phyloP scores from a whole-genome alignment of 2,113 vertebrate genomes.

The Brachirus orientalis region DNA sequence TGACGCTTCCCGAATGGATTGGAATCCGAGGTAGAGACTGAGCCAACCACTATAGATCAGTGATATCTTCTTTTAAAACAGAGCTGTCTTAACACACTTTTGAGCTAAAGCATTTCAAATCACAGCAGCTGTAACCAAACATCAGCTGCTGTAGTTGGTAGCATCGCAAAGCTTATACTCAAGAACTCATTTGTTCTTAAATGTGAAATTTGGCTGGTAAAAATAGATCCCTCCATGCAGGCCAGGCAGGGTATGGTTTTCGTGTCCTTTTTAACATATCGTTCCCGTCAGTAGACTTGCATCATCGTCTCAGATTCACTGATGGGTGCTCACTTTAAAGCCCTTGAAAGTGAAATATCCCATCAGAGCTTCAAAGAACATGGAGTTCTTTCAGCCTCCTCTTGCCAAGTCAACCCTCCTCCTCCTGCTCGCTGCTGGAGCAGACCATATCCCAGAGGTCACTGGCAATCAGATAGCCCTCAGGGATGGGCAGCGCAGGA shows the following conservation, averaged over 20 bases:
- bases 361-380: conserved; percentile 22
- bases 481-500: conserved; percentile 26
- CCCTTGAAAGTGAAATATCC: conserved; percentile 2
- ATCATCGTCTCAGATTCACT: too few species aligned
- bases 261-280: background rate
- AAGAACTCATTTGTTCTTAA: background rate
- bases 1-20: too few species aligned
- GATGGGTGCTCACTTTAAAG: background rate
- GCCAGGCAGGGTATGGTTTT: background rate
- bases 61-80: too few species aligned
- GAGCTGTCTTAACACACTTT: too few species aligned
- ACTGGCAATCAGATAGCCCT: conserved; percentile 43
- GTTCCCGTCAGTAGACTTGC: background rate
- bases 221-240: background rate
- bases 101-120: too few species aligned
- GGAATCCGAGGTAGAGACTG: too few species aligned
- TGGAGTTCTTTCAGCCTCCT: conserved; percentile 23
- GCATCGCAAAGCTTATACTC: accelerated
- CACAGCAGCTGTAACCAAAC: background rate
- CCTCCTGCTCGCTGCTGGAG: conserved; percentile 17
- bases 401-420: conserved; percentile 14
- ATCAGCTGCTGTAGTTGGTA: background rate
- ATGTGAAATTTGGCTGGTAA: background rate
- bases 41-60: too few species aligned
- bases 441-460: conserved; percentile 39